phyloP scores from a whole-genome alignment of 2,113 vertebrate species.

The Corvus moneduloides region DNA sequence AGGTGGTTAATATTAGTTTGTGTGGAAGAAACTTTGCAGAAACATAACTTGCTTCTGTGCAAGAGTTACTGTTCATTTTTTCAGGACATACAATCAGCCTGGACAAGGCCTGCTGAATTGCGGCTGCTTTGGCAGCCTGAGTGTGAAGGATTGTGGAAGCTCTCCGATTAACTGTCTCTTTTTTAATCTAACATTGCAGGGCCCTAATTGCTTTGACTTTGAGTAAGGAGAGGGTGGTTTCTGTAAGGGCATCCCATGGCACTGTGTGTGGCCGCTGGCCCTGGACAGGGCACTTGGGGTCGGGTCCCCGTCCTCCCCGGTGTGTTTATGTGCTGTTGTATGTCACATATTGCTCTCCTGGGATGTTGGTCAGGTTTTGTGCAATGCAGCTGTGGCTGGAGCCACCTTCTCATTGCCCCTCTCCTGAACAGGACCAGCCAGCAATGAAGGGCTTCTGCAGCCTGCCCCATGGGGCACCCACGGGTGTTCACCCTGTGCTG shows the following conservation, averaged over 20 bases:
- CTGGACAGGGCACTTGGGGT: not conserved
- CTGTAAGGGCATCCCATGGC: rapidly evolving
- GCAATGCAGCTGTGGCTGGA: not conserved
- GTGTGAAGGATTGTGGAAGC: conserved; percentile 25
- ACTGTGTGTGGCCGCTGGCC: rapidly evolving
- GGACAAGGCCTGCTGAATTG: not conserved
- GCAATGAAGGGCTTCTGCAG: not conserved
- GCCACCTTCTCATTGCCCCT: not conserved
- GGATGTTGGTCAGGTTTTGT: not conserved
- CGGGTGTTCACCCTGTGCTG: not conserved
- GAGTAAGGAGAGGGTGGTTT: not conserved
- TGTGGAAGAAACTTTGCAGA: not conserved
- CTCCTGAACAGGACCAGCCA: not conserved
- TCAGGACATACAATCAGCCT: not conserved
- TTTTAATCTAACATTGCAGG: not conserved
- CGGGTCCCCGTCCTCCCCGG: not conserved
- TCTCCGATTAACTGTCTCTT: not conserved
- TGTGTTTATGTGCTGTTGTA: not conserved
- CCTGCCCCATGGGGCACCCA: rapidly evolving
- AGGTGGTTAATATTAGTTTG: conserved; percentile 3
- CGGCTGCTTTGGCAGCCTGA: not conserved
- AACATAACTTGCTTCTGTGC: not conserved
- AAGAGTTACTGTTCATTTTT: conserved; percentile 14
- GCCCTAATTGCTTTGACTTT: conserved; percentile 19
- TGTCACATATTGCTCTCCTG: not conserved